Conservation (phyloP, 2,797 vertebrate species). For the Xenops minutus region DNA sequence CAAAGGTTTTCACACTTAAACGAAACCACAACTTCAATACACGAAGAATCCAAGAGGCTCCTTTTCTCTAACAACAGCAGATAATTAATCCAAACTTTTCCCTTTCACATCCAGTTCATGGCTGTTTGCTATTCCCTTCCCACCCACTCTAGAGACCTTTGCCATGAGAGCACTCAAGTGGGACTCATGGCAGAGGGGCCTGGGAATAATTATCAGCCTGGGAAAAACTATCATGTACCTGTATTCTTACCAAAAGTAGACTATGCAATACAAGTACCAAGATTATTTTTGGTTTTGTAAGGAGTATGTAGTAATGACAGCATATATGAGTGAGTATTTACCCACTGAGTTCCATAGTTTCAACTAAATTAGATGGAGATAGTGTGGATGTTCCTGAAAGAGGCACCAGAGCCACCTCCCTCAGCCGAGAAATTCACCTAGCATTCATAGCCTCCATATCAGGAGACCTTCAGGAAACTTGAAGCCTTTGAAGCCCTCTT, state of each 20-base stretch:
- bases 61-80: neutral
- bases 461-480: neutral
- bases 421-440: neutral
- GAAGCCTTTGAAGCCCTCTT: neutral
- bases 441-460: fast-evolving
- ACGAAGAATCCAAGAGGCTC: neutral
- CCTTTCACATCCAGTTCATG: neutral
- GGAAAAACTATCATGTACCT: neutral
- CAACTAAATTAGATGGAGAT: neutral
- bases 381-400: neutral
- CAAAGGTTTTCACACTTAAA: neutral
- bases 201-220: neutral
- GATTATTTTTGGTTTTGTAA: neutral
- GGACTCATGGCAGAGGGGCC: neutral
- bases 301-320: neutral
- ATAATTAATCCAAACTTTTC: neutral
- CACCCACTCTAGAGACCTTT: neutral
- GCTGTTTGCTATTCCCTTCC: neutral
- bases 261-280: neutral
- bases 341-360: neutral
- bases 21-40: neutral
- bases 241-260: neutral
- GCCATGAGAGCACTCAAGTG: neutral
- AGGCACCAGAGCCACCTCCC: neutral
- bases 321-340: neutral